Base-by-base conservation (phyloP, 2,797 vertebrate genomes). In the Scleropages formosus region DNA sequence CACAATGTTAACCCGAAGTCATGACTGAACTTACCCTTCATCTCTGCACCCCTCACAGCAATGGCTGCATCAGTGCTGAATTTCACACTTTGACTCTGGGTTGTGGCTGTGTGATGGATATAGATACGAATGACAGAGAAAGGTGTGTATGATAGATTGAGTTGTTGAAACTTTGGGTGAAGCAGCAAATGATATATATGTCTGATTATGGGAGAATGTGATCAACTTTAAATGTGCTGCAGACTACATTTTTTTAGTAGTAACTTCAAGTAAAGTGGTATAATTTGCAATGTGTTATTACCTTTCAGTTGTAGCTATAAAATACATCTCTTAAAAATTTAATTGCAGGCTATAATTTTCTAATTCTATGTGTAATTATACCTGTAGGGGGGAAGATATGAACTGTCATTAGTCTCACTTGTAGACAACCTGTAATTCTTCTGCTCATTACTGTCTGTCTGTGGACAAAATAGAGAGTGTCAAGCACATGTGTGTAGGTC, bases 21-120 rank as follows among this genome's bases (percentile, higher is more conserved):
- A 63, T 51, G 46, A 75, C 47, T 46, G 18, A 51, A 53, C 44
- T 49, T 65, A 53, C 51, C 39, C 63, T 24, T 20, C 62, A 20
- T 59, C 31, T 67, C 16, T 8, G 39, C 58, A 51, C n/a, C 12
- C 22, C 9, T 6, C 26, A 63, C 13, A 24, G 60, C 71, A 60
- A 71, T 67, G 53, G 67, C 59, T 26, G 47, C 47, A 62, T 71
- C 26, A 62, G 63, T 76, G 60, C 71, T 76, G 63, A 47, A 71
- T 62, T 71, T 53, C 27, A 39, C 67, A 47, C 75, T 53, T 58
- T 44, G 71, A 61, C 71, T 72, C 31, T 60, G 31, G 44, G 18
- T 47, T 56, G 13, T 44, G 22, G 56, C 16, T 71, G 13, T 39
- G 27, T 61, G 71, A 71, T 53, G n/a, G 59, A 4, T n/a, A 20